Conservation (phyloP, 2,797 vertebrate genomes). For the Hydrolagus colliei region DNA sequence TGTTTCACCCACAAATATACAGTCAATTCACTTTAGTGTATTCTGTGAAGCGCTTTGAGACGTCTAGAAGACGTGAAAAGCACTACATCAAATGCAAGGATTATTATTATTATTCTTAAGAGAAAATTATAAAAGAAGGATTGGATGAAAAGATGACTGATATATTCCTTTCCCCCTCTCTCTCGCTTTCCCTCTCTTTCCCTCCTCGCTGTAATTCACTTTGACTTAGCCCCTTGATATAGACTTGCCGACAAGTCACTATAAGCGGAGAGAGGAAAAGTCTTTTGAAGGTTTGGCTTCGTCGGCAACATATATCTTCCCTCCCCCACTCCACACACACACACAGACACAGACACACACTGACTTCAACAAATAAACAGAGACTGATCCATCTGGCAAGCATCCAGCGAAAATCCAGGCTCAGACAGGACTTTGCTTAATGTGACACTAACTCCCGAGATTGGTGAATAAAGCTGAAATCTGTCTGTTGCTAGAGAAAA, state of each 20-base stretch:
- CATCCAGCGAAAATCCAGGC: conserved; percentile 31
- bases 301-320: conserved; percentile 24
- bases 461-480: conserved; percentile 25
- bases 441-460: conserved; percentile 4
- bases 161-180: neutral
- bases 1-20: no score
- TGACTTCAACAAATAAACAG: conserved; percentile 34
- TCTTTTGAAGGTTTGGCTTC: conserved; percentile 36
- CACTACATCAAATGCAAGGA: no score
- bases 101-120: no score
- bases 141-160: neutral
- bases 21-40: no score
- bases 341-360: conserved; percentile 32
- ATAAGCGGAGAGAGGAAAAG: neutral
- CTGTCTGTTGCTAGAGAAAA: neutral
- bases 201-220: neutral
- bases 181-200: neutral
- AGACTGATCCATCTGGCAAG: conserved; percentile 34
- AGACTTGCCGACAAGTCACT: conserved; percentile 15
- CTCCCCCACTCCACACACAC: conserved; percentile 25
- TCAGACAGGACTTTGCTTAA: conserved; percentile 36
- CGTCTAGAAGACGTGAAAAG: no score
- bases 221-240: neutral
- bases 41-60: no score
- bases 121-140: neutral